Percentiles rank a stretch among this genome's conserved stretches.
phyloP scores from a whole-genome alignment of 2,113 vertebrate genomes.

The Platysternon megacephalum region DNA sequence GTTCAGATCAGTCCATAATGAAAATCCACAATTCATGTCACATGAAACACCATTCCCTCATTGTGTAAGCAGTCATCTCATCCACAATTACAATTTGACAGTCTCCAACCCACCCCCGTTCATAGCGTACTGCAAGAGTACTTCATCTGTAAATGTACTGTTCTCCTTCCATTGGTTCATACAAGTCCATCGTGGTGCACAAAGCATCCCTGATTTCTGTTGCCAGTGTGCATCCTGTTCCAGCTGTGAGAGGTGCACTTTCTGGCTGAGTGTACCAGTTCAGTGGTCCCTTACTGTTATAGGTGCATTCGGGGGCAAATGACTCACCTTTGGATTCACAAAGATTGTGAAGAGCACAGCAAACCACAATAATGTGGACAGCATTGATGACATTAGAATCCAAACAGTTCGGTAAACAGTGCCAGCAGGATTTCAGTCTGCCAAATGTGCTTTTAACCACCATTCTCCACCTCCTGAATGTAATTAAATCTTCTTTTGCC shows the following conservation, averaged over 20 bases:
- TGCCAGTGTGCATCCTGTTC: background rate
- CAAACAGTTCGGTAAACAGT: background rate
- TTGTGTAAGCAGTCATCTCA: background rate
- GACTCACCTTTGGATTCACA: background rate
- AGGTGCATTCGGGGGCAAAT: background rate
- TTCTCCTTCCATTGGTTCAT: background rate
- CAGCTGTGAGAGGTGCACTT: background rate
- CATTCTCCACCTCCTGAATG: background rate
- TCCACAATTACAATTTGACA: background rate
- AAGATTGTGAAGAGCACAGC: background rate
- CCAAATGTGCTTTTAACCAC: background rate
- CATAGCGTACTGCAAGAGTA: background rate
- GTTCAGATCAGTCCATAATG: background rate
- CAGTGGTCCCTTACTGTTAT: background rate
- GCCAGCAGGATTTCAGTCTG: background rate
- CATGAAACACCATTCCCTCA: background rate
- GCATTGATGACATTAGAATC: background rate
- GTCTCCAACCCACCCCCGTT: background rate
- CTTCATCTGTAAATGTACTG: background rate
- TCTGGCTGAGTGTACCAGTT: background rate
- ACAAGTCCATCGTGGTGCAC: background rate
- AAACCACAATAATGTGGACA: background rate
- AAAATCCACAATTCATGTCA: background rate
- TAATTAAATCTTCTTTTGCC: background rate
- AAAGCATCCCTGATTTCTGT: background rate